Evolutionary conservation across 2,797 vertebrate species (phyloP).

Genomic region (Hydrophis major): DNA sequence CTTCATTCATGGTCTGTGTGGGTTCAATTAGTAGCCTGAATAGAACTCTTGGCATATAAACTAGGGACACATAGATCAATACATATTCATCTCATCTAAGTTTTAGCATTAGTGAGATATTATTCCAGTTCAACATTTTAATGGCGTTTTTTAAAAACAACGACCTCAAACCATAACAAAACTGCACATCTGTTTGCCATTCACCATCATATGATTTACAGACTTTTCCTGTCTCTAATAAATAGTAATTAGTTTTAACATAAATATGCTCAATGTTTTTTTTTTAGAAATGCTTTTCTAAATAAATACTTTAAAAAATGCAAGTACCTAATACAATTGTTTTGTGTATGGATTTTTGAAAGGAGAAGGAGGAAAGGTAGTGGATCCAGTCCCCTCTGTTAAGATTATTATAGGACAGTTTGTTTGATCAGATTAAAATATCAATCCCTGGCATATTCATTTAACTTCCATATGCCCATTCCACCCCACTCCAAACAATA

Average conservation of each 20-base stretch:
- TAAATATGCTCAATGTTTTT: not conserved
- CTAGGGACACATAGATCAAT: not conserved
- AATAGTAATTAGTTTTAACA: not conserved
- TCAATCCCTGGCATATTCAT: not conserved
- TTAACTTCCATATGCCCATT: not conserved
- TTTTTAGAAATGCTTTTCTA: not conserved
- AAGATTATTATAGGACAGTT: not conserved
- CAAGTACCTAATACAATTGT: not conserved
- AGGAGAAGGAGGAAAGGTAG: not conserved
- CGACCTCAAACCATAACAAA: not conserved
- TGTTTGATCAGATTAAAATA: not conserved
- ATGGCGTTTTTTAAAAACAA: not conserved
- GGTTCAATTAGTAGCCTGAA: not conserved
- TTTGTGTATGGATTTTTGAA: not conserved
- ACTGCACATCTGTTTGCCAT: not conserved
- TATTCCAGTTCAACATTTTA: not conserved
- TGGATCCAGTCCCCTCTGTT: not conserved
- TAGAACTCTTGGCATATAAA: not conserved
- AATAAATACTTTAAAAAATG: not conserved
- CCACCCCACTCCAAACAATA: not conserved
- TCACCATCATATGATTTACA: not conserved
- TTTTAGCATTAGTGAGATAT: not conserved
- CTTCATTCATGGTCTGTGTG: not conserved
- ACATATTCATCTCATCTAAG: not conserved
- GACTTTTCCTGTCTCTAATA: not conserved